These are phyloP conservation scores for Halcyon chelicuti DNA, from an alignment of 2,797 vertebrate species.

Conservation along the genomic window DNA sequence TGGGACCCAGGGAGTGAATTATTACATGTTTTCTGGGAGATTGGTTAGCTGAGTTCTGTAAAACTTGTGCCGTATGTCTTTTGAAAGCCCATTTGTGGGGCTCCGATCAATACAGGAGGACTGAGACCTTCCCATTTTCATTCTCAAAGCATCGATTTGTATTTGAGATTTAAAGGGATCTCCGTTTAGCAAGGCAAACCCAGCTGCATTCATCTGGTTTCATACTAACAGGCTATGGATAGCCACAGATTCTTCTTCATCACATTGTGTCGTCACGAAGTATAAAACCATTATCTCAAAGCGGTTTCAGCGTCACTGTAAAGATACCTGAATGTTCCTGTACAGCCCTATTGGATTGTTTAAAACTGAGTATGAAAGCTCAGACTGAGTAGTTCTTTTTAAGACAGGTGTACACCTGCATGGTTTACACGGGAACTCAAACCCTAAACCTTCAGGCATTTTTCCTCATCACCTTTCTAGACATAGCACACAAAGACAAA, in stretches of 20 bases:
- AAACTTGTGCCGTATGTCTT: neutral
- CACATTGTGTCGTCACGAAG: accelerated
- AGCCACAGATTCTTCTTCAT: neutral
- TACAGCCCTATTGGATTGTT: neutral
- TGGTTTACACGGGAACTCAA: neutral
- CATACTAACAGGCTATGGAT: neutral
- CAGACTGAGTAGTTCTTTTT: neutral
- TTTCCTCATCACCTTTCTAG: neutral
- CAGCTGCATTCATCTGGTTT: neutral
- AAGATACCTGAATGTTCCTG: neutral
- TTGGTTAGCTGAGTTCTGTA: neutral
- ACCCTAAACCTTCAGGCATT: neutral
- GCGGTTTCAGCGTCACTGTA: neutral
- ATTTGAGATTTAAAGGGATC: neutral
- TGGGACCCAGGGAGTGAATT: neutral
- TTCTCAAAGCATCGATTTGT: neutral
- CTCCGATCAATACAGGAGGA: neutral
- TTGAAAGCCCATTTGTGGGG: neutral
- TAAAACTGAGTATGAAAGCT: neutral
- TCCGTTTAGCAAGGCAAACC: neutral
- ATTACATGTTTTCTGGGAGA: accelerated
- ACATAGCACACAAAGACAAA: neutral
- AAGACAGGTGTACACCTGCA: accelerated
- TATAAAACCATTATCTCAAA: neutral
- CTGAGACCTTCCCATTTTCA: neutral